Evolutionary conservation across 2,888 invertebrate species (phyloP), one percentile per base, ranked within the genome.

Genomic region (Leptinotarsa tumamoca): DNA sequence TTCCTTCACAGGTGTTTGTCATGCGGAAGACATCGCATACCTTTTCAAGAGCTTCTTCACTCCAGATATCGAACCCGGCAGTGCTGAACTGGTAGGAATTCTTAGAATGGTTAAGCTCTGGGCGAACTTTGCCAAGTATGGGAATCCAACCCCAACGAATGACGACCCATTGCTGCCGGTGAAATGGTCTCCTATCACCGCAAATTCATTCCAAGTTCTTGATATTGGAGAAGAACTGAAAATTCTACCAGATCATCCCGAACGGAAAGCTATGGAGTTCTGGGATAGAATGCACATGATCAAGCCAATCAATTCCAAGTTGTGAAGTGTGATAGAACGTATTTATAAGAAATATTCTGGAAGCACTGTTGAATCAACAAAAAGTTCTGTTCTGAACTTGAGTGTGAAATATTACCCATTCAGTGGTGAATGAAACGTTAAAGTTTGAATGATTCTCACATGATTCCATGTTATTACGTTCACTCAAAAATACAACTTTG

Each of bases 41-140:
- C 71, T 85, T 0, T 85, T 84, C 74, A 83, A 82, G 72, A 81
- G 73, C 49, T 68, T 74, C 27, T 73, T 76, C 17, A 79, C 82
- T 4, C 76, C 79, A 14, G 72, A 71, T 50, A 52, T 82, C 1
- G 73, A 71, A 67, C 67, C 72, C 5, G 80, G 74, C 23, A 80
- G 80, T n/a, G 33, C 74, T 14, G 83, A 83, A 72, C 80, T 82
- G 17, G 67, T 73, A 21, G 76, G 76, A 10, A 78, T 82, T 14
- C 73, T 71, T 17, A 80, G 80, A 72, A 76, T 85, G 51, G 77
- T 82, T 1, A 84, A 79, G 78, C 71, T 85, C 63, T 86, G 85
- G 85, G 82, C 84, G 1, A 85, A 86, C 80, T 86, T 86, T 76
- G 85, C 84, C 3, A 84, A 79, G 78, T 79, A 72, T 73, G 83